Percentiles rank a stretch among this genome's conserved stretches.
Evolutionary conservation across 92 coral and sea anemone species (phyloP).

Genomic region (Bergia puertoricense): DNA sequence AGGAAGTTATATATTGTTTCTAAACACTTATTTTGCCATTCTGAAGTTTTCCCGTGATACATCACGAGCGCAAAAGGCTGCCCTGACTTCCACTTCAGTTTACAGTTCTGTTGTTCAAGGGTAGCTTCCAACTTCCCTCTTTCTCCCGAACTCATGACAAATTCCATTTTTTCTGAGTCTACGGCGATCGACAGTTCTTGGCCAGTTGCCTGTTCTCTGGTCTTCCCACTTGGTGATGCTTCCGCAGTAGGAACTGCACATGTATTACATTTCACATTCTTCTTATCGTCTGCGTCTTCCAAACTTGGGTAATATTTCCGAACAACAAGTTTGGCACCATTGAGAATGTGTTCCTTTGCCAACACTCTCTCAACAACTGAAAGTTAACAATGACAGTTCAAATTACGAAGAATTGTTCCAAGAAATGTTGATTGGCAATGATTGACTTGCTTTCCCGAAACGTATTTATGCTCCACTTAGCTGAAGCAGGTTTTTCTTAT

Average conservation of each 20-base stretch:
- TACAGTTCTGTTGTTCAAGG: slow-evolving; percentile 40
- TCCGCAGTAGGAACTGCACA: not conserved
- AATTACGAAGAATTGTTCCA: too few species aligned
- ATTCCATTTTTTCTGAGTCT: slow-evolving; percentile 73
- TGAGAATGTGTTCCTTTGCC: slow-evolving; percentile 33
- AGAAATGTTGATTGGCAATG: too few species aligned
- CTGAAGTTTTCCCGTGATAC: slow-evolving; percentile 39
- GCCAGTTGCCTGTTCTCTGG: slow-evolving; percentile 21
- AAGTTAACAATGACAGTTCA: not conserved
- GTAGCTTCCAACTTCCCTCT: slow-evolving; percentile 42
- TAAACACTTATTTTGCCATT: slow-evolving; percentile 51
- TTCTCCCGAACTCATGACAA: slow-evolving; percentile 37
- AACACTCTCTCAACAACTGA: slow-evolving; percentile 49
- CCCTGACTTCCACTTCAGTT: slow-evolving; percentile 46
- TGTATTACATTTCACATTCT: not conserved
- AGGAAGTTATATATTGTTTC: slow-evolving; percentile 32
- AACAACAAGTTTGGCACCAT: slow-evolving; percentile 46
- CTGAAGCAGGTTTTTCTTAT: too few species aligned
- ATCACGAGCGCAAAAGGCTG: slow-evolving; percentile 35
- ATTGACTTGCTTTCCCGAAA: too few species aligned
- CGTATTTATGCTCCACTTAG: too few species aligned
- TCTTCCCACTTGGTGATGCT: not conserved
- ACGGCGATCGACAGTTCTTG: slow-evolving; percentile 60
- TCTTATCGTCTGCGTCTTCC: slow-evolving; percentile 37
- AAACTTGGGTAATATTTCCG: slow-evolving; percentile 49